phyloP scores from a whole-genome alignment of 2,113 vertebrate species.

The Lampris incognitus region DNA sequence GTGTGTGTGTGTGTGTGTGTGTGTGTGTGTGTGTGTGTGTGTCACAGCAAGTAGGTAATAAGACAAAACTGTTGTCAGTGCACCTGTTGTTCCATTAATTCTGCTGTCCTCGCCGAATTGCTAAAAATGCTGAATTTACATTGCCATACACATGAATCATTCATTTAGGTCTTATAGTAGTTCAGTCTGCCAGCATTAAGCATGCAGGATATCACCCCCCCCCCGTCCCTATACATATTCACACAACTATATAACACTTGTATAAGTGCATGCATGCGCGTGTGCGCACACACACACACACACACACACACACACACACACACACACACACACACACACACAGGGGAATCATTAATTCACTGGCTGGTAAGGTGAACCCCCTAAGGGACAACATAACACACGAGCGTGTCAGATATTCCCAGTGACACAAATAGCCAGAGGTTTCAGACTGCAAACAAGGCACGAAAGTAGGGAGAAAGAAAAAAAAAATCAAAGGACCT shows the following conservation, averaged over 20 bases:
- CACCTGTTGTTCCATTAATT: conserved; percentile 46
- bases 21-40: too few relatives aligned
- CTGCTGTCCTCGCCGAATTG: background rate
- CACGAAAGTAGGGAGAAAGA: conserved; percentile 17
- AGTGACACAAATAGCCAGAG: conserved; percentile 37
- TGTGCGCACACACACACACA: background rate
- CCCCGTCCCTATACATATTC: background rate
- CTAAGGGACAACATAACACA: conserved; percentile 51
- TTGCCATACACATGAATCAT: conserved; percentile 23
- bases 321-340: conserved; percentile 7
- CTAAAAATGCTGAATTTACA: conserved; percentile 38
- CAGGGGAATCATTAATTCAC: conserved; percentile 56
- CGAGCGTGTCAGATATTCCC: conserved; percentile 39
- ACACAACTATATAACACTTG: background rate
- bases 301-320: conserved; percentile 17
- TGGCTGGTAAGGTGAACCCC: conserved; percentile 27
- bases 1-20: too few relatives aligned
- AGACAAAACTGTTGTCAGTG: conserved; percentile 7
- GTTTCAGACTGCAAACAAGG: conserved; percentile 35
- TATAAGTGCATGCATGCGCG: conserved; percentile 9
- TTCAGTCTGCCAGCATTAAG: background rate
- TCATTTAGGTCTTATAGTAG: conserved; percentile 1
- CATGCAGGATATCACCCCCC: background rate
- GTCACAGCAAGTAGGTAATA: conserved; percentile 47
- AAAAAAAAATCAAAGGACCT: background rate